These are phyloP conservation scores for Zaprionus capensis DNA, from an alignment of 1,140 invertebrate species.

Conservation along the genomic window DNA sequence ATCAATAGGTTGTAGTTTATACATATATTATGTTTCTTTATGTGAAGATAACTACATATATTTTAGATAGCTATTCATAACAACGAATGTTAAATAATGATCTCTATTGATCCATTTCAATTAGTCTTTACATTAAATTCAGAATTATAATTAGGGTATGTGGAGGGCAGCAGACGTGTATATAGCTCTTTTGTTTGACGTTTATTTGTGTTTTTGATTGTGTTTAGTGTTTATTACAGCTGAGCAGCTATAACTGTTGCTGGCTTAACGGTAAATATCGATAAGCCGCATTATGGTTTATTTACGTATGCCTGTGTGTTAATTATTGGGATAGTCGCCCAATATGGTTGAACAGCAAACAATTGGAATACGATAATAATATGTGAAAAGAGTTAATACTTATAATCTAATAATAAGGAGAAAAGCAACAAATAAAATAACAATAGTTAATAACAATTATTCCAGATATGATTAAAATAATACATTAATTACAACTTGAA, in stretches of 20 bases:
- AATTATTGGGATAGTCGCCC: constrained; percentile 25
- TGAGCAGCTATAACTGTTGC: constrained; percentile 34
- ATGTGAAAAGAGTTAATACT: not conserved
- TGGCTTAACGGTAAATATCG: constrained; percentile 35
- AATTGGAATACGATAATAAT: constrained; percentile 13
- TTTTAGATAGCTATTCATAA: too few species aligned
- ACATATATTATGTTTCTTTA: too few species aligned
- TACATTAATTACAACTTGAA: not conserved
- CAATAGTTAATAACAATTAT: not conserved
- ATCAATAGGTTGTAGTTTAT: too few species aligned
- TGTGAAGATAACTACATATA: too few species aligned
- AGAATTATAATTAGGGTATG: constrained; percentile 9
- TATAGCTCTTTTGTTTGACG: constrained; percentile 52
- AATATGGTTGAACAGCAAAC: not conserved
- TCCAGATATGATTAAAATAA: not conserved
- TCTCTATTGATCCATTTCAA: too few species aligned
- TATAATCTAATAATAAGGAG: not conserved
- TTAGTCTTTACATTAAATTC: too few species aligned
- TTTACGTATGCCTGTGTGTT: constrained; percentile 1
- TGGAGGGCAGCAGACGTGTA: not conserved
- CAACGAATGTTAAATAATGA: too few species aligned
- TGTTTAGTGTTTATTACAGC: constrained; percentile 50
- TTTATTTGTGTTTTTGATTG: constrained; percentile 27
- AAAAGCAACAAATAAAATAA: not conserved
- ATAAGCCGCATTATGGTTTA: constrained; percentile 25